Base-by-base conservation (phyloP, 2,797 vertebrate species). In the Notoglanidium macrostoma region DNA sequence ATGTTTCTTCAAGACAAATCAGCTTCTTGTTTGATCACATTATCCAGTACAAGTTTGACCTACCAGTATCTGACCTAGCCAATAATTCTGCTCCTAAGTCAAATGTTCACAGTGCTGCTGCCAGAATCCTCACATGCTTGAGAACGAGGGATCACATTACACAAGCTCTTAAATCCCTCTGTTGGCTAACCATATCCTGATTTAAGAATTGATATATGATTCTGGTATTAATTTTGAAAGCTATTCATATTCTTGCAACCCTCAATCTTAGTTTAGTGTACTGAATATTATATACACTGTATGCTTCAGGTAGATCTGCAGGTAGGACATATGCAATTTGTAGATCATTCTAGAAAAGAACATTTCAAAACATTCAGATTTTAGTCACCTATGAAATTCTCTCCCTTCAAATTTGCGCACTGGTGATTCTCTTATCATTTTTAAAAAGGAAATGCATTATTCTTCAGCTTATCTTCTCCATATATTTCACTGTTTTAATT, bases 321-420 rank as follows among this genome's bases (percentile, higher is more conserved):
- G 29, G 49, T 59, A 57, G 54, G 54, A 19, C 54, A 12, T 59
- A 23, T 12, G 35, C 11, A 44, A 9, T 80, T 14, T 61, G 23
- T 44, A 46, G 11, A n/a, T 40, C 21, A 35, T 59, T 79, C 6
- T 14, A 49, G 23, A 82, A 17, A 26, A 59, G 10, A 40, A 35
- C 35, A 35, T 35, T 35, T 35, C 35, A 79, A 72, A 61, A 74
- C 23, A 84, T 35, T 32, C 54, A 73, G 32, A 83, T 59, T 89
- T 46, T 26, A 40, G 67, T 55, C 29, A 44, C 32, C 54, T 35
- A 23, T 29, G 26, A 51, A 49, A 76, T 51, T n/a, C 12, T 51
- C 44, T 76, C 11, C 23, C 5, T 57, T 9, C 74, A 35, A 57
- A 57, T 79, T 21, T 57, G 0, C 4, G 1, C 9, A 4, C 26